A percentile compares a stretch with the other conserved stretches of the same genome.
phyloP scores from a whole-genome alignment of 2,888 invertebrate species.

The Meghimatium bilineatum region DNA sequence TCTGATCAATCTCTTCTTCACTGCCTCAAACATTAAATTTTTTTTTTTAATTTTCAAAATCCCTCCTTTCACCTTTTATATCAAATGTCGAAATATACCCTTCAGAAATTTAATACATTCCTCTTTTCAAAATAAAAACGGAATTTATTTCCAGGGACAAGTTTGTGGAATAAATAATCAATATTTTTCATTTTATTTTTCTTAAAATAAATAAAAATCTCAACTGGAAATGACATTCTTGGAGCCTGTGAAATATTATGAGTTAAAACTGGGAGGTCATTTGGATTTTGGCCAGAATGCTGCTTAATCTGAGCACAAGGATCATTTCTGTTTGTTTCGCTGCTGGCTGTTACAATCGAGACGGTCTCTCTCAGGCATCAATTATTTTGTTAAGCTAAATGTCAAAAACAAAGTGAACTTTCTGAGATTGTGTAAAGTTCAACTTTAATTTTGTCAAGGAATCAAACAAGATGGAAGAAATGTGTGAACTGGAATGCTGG shows the following conservation, averaged over 20 bases:
- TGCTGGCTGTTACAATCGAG: conserved; percentile 37
- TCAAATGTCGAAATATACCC: conserved; percentile 30
- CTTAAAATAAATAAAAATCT: conserved; percentile 32
- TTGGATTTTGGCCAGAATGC: conserved; percentile 24
- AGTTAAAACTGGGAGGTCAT: conserved; percentile 37
- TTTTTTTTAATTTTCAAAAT: not conserved
- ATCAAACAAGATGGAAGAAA: too few species aligned
- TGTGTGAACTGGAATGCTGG: too few species aligned
- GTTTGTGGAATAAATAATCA: conserved; percentile 44
- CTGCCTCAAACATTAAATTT: not conserved
- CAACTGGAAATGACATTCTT: conserved; percentile 38
- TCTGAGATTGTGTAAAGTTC: not conserved
- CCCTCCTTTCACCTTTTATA: not conserved
- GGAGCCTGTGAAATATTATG: conserved; percentile 39
- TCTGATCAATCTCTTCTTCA: not conserved
- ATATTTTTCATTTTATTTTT: conserved; percentile 48
- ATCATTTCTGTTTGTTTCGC: conserved; percentile 32
- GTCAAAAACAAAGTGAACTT: conserved; percentile 2
- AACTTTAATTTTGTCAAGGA: not conserved
- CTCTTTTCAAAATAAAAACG: conserved; percentile 23
- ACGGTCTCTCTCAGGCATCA: conserved; percentile 18
- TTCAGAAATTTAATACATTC: conserved; percentile 48
- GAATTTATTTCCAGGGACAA: conserved; percentile 40
- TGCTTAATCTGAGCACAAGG: conserved; percentile 41
- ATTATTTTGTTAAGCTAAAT: conserved; percentile 43